phyloP scores from a whole-genome alignment of 2,797 vertebrate species.

The Glossophaga mutica region DNA sequence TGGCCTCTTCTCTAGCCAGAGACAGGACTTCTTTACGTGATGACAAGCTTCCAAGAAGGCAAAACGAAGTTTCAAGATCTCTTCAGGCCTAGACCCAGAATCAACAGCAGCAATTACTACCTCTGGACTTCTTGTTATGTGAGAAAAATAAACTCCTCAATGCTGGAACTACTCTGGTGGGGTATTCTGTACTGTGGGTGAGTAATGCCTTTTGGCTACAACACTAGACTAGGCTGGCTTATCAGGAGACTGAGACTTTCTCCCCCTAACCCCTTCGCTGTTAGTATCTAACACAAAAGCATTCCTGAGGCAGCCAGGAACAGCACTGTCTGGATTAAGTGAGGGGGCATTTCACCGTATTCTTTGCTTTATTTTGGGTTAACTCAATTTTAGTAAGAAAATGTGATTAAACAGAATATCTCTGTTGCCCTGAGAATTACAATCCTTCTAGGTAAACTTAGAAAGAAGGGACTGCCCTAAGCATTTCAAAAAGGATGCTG shows the following conservation, averaged over 20 bases:
- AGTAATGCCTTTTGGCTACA: neutral
- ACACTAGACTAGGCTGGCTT: neutral
- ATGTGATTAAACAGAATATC: neutral
- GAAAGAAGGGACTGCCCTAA: neutral
- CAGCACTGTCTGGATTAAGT: neutral
- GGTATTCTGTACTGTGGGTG: neutral
- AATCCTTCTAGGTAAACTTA: conserved; percentile 32
- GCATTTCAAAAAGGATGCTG: conserved; percentile 10
- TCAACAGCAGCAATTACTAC: neutral
- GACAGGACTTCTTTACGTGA: neutral
- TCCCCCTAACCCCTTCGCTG: neutral
- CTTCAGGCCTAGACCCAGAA: neutral
- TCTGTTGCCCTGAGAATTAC: conserved; percentile 17
- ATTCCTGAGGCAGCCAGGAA: neutral
- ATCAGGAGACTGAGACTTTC: neutral
- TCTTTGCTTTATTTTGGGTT: conserved; percentile 16
- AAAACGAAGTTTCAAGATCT: neutral
- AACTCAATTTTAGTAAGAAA: conserved; percentile 12
- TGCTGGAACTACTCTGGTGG: neutral
- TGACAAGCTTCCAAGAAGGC: neutral
- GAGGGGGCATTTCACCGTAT: neutral
- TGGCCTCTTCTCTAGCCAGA: neutral
- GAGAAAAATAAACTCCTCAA: conserved; percentile 23
- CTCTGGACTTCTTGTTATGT: neutral
- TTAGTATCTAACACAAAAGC: neutral